phyloP scores from a whole-genome alignment of 2,113 vertebrate species.

The Lycocorax pyrrhopterus region DNA sequence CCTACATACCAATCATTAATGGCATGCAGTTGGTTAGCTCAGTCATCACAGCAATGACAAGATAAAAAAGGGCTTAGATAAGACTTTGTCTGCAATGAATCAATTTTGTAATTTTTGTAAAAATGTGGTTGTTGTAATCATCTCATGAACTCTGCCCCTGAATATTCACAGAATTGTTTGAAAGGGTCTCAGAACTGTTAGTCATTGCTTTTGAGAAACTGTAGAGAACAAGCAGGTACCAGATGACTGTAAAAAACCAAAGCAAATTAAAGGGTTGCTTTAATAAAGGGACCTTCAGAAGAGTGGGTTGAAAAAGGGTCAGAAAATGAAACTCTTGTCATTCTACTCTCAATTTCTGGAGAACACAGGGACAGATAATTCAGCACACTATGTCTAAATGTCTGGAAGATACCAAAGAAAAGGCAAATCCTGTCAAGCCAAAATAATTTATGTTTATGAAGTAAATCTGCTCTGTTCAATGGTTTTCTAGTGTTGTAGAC shows the following conservation, averaged over 20 bases:
- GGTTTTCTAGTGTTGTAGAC: background rate
- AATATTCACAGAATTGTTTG: background rate
- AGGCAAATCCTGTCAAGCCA: background rate
- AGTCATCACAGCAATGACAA: background rate
- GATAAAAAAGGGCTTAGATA: background rate
- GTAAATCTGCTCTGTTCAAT: background rate
- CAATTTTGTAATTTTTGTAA: background rate
- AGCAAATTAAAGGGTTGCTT: background rate
- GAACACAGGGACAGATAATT: background rate
- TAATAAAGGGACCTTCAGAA: background rate
- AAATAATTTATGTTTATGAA: background rate
- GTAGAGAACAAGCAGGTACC: background rate
- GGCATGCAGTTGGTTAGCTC: background rate
- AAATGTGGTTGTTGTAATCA: background rate
- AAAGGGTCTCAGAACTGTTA: background rate
- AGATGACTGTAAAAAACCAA: background rate
- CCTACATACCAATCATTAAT: background rate
- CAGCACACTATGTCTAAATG: background rate
- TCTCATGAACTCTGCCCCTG: background rate
- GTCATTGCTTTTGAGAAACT: background rate
- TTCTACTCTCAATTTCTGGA: background rate
- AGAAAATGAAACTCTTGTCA: background rate
- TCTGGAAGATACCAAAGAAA: background rate
- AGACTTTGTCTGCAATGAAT: background rate
- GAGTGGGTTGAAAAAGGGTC: background rate